Percentiles rank a stretch among this genome's conserved stretches.
Evolutionary conservation across 2,797 vertebrate genomes (phyloP).

Genomic region (Gymnoscopelus microlampas): DNA sequence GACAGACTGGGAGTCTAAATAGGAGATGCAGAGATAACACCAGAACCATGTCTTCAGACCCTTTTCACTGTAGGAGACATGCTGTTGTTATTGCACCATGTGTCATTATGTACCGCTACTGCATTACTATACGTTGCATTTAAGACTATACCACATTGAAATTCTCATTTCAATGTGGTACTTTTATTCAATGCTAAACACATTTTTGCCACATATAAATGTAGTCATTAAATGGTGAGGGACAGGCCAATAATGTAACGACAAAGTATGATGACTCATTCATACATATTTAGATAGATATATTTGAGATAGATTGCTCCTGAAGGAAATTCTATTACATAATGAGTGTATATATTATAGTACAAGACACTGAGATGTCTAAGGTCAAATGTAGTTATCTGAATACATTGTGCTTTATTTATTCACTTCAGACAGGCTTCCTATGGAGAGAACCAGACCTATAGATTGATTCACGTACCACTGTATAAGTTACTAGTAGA

Average conservation of each 20-base stretch:
- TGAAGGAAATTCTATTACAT: no score
- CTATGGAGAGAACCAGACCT: neutral
- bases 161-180: conserved; percentile 11
- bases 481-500: conserved; percentile 26
- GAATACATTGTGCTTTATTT: neutral
- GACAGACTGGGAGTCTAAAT: conserved; percentile 4
- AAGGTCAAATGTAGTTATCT: conserved; percentile 30
- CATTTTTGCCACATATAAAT: conserved; percentile 13
- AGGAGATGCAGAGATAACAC: conserved; percentile 26
- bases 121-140: neutral
- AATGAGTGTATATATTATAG: conserved; percentile 21
- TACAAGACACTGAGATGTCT: conserved; percentile 27
- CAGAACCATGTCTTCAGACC: conserved; percentile 14
- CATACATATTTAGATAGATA: conserved; percentile 46
- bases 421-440: conserved; percentile 1
- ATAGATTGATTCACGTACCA: no score
- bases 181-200: neutral
- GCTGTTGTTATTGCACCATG: conserved; percentile 1
- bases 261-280: conserved; percentile 26
- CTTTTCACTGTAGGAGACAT: conserved; percentile 13
- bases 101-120: neutral
- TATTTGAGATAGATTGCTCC: no score
- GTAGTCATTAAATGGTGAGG: conserved; percentile 42
- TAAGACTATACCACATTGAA: no score
- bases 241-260: conserved; percentile 4